phyloP scores from a whole-genome alignment of 2,113 vertebrate species.

The Coptodon rendalli region DNA sequence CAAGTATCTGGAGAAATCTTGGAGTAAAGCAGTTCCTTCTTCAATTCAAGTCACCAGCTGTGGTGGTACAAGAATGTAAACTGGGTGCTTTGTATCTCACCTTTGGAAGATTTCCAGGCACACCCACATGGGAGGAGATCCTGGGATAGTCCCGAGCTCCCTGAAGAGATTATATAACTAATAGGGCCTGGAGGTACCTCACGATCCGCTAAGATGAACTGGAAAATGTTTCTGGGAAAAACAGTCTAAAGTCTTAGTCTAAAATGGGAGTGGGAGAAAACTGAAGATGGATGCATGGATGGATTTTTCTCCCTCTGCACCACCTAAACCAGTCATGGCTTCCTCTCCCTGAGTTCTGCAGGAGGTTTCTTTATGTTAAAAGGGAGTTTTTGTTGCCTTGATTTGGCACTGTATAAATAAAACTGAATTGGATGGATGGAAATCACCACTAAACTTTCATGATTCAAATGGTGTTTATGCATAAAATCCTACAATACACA shows the following conservation, averaged over 20 bases:
- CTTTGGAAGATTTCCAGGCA: background rate
- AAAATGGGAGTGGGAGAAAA: background rate
- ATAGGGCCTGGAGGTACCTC: background rate
- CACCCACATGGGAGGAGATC: background rate
- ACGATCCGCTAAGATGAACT: background rate
- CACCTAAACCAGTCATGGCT: background rate
- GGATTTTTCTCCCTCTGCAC: background rate
- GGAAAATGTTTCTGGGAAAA: background rate
- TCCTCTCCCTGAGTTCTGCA: background rate
- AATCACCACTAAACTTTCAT: background rate
- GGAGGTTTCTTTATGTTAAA: background rate
- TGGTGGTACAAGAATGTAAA: fast-evolving
- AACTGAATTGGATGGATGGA: background rate
- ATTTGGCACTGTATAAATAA: background rate
- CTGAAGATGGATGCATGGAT: background rate
- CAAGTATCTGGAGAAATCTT: background rate
- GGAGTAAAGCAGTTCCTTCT: background rate
- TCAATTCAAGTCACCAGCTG: background rate
- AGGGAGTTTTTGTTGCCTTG: background rate
- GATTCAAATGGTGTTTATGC: fast-evolving
- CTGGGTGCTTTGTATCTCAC: background rate
- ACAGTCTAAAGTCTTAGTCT: fast-evolving
- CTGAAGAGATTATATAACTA: background rate
- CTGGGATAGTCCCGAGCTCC: background rate
- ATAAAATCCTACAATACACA: background rate